Conservation (phyloP, 1,140 invertebrate species). For the Scaptodrosophila lebanonensis region DNA sequence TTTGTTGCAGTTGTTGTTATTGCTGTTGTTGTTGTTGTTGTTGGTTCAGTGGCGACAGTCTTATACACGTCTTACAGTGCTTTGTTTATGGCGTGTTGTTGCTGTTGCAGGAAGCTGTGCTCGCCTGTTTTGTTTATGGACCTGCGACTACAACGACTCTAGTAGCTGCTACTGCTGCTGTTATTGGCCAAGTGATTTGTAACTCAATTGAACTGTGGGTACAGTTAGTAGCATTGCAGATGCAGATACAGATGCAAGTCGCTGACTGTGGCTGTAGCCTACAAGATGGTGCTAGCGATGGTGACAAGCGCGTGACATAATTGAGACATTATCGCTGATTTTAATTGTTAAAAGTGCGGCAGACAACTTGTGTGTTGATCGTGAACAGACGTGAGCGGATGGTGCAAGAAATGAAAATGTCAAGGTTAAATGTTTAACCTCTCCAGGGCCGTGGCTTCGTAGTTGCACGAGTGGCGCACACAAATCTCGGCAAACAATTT, state of each 20-base stretch:
- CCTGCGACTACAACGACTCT: constrained; percentile 1
- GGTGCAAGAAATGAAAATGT: constrained; percentile 46
- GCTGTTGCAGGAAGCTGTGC: no score
- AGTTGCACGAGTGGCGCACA: constrained; percentile 30
- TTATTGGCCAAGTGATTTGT: constrained; percentile 20
- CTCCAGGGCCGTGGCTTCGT: no score
- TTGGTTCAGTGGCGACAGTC: neutral
- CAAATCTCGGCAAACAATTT: constrained; percentile 50
- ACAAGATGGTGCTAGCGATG: constrained; percentile 24
- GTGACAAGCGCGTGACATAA: constrained; percentile 63
- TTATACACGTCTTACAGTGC: neutral
- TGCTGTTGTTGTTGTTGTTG: neutral
- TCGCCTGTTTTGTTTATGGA: constrained; percentile 63
- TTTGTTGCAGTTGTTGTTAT: constrained; percentile 1
- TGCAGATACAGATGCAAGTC: constrained; percentile 1
- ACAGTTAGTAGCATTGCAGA: constrained; percentile 11
- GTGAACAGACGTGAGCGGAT: no score
- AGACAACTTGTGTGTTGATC: neutral
- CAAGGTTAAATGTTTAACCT: constrained; percentile 66
- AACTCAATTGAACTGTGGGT: constrained; percentile 14
- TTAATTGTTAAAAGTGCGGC: constrained; percentile 35
- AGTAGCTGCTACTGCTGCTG: no score
- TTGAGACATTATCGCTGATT: constrained; percentile 67
- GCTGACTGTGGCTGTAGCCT: constrained; percentile 7
- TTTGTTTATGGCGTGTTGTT: constrained; percentile 53